Evolutionary conservation across 1,140 invertebrate genomes (phyloP).

Genomic region (Heliconius nattereri): DNA sequence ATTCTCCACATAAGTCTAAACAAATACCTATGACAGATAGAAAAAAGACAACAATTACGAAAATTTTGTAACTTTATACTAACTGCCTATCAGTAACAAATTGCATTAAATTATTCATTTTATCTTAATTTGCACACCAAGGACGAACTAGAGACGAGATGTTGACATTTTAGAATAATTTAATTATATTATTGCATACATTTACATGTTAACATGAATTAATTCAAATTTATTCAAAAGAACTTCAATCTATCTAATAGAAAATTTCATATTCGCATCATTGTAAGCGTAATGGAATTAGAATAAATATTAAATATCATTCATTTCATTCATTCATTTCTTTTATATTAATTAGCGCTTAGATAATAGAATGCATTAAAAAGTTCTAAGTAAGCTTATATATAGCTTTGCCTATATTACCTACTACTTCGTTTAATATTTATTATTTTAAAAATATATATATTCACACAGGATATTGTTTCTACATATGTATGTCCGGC

Average conservation of each 20-base stretch:
- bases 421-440: neutral
- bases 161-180: slow-evolving; percentile 16
- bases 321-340: no score
- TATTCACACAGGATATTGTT: slow-evolving; percentile 53
- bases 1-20: no score
- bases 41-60: no score
- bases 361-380: no score
- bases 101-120: neutral
- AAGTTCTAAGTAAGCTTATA: no score
- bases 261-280: neutral
- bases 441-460: slow-evolving; percentile 24
- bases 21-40: no score
- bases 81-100: neutral
- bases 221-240: neutral
- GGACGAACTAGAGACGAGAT: slow-evolving; percentile 3
- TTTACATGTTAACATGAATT: neutral
- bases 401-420: no score
- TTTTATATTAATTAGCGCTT: no score
- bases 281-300: neutral
- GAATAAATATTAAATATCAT: neutral
- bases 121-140: neutral
- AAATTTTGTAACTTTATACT: neutral
- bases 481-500: slow-evolving; percentile 54
- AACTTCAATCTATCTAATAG: neutral
- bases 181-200: slow-evolving; percentile 19